These are phyloP conservation scores for Leptinotarsa texana DNA, from an alignment of 1,140 invertebrate species.

Conservation along the genomic window DNA sequence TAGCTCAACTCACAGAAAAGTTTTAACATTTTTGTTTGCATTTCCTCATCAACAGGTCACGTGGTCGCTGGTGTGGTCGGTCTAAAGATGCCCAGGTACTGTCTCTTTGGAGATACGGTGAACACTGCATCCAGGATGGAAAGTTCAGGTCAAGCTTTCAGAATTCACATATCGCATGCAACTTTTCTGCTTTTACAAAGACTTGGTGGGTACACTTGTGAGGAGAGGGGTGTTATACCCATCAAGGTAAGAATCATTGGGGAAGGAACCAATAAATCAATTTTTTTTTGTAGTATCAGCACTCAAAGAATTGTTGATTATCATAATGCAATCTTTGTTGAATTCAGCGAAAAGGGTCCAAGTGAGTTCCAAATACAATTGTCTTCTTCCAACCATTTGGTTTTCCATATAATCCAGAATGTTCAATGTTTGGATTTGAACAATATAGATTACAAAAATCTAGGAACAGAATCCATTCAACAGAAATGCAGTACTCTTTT, in stretches of 20 bases:
- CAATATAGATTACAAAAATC: too few species aligned
- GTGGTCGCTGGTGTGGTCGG: slow-evolving; percentile 84
- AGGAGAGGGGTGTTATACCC: slow-evolving; percentile 69
- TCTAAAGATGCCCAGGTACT: slow-evolving; percentile 86
- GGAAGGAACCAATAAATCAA: too few species aligned
- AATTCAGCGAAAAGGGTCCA: too few species aligned
- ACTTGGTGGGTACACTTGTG: slow-evolving; percentile 69
- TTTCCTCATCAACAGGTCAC: slow-evolving; percentile 53
- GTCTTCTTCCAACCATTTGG: too few species aligned
- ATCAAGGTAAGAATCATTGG: slow-evolving; percentile 65
- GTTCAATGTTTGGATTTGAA: too few species aligned
- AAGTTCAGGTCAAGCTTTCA: slow-evolving; percentile 69
- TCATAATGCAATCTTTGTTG: too few species aligned
- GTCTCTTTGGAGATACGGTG: slow-evolving; percentile 88
- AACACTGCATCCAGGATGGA: slow-evolving; percentile 75
- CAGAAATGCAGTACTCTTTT: too few species aligned
- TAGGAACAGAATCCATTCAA: too few species aligned
- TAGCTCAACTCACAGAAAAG: neutral
- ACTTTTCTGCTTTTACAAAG: slow-evolving; percentile 68
- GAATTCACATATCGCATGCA: slow-evolving; percentile 73
- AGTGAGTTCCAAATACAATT: too few species aligned
- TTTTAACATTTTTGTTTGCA: slow-evolving; percentile 37
- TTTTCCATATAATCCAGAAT: too few species aligned
- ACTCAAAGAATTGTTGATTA: too few species aligned
- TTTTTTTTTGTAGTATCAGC: too few species aligned